Base-by-base conservation (phyloP, 2,888 invertebrate species). In the Tholera decimalis region DNA sequence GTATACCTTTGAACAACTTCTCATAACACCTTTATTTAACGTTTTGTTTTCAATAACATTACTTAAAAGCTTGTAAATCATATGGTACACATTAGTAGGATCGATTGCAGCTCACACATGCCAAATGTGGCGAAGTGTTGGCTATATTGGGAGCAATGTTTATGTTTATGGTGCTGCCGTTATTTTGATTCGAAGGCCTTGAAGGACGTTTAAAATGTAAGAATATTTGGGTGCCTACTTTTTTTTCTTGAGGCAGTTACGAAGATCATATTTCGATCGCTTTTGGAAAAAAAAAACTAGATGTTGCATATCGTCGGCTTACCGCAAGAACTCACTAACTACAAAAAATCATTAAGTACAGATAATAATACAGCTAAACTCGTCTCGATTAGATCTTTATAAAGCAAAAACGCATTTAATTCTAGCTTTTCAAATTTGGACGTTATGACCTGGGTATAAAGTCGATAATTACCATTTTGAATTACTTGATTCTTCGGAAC, bases 51-150 rank as follows among this genome's bases (percentile, higher is more conserved):
- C 53, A 58, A 54, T 15, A 33, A 57, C 28, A 30, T 33, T 73
- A 46, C 26, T 20, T 68, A 54, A 49, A 68, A 68, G 43, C 56
- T 74, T 68, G 50, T 62, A 73, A 62, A 49, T 68, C 49, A 53
- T 18, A 44, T 39, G 3, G 22, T 22, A 33, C 53, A 44, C 68
- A 61, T 73, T 49, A 57, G 39, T 3, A 30, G 26, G 44, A 53
- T 62, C 47, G 61, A 62, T 73, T 73, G 47, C 54, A 56, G 26
- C 37, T 62, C 46, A 28, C 57, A 55, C 57, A 44, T 54, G 49
- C 74, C 49, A 54, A 73, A 47, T 46, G 44, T 47, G 58, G 67
- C 53, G 7, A 46, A 59, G 33, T 41, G 60, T 30, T 61, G 41
- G 60, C 66, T 66, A 76, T 51, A 67, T 64, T 49, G 35, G 49